Evolutionary conservation across 64 coral and sea anemone species (phyloP).

Genomic region (Pachyseris speciosa): DNA sequence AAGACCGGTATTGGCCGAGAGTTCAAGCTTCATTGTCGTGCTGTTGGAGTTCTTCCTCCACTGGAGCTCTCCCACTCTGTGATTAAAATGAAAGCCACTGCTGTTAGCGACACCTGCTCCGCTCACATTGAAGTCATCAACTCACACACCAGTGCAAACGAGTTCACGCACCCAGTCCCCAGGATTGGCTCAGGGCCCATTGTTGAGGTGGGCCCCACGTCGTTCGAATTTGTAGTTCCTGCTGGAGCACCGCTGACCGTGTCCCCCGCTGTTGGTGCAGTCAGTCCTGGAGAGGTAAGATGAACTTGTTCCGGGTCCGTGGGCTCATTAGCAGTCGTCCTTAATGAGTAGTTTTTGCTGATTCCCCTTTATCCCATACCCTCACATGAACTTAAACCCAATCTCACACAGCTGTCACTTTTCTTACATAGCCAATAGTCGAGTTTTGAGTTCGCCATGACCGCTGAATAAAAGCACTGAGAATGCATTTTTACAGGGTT

Average conservation of each 20-base stretch:
- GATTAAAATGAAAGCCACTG: slow-evolving; percentile 93
- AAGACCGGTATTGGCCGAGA: slow-evolving; percentile 96
- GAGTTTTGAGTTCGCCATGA: too few species aligned
- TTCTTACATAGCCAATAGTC: too few species aligned
- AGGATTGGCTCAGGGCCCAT: slow-evolving; percentile 93
- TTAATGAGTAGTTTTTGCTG: too few species aligned
- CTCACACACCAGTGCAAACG: slow-evolving; percentile 90
- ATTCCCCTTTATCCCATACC: too few species aligned
- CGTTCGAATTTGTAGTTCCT: slow-evolving; percentile 96
- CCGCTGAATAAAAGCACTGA: too few species aligned
- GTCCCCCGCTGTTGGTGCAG: slow-evolving; percentile 85
- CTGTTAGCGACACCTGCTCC: slow-evolving; percentile 81
- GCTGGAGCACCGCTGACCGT: slow-evolving; percentile 75
- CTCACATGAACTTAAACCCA: too few species aligned
- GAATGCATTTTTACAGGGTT: too few species aligned
- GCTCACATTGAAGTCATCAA: slow-evolving; percentile 91
- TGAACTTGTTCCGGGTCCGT: too few species aligned
- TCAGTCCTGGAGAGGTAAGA: slow-evolving; percentile 86
- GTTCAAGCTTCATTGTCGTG: slow-evolving; percentile 86
- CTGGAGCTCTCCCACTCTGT: slow-evolving; percentile 90
- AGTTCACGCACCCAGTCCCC: slow-evolving; percentile 96
- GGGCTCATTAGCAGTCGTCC: too few species aligned
- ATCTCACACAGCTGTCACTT: too few species aligned
- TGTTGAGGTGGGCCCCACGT: slow-evolving; percentile 92
- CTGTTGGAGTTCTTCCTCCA: slow-evolving; percentile 83